Percentiles rank a stretch among this genome's conserved stretches.
Conservation (phyloP, 2,797 vertebrate genomes). For the Pseudomugil tenellus region DNA sequence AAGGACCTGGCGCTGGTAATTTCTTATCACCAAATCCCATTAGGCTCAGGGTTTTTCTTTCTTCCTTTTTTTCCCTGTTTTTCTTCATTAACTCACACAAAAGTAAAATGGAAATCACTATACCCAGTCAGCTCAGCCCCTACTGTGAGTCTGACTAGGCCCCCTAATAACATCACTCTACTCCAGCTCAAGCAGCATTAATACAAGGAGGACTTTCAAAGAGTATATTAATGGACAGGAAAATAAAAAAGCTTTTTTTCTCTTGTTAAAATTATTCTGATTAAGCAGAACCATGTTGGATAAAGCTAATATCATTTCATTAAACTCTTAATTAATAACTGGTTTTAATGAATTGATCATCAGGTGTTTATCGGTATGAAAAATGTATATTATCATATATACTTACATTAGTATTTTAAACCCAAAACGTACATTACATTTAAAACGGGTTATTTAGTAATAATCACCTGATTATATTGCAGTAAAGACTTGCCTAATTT, state of each 20-base stretch:
- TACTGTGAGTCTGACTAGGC: constrained; percentile 40
- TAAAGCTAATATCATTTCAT: constrained; percentile 15
- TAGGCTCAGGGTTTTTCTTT: constrained; percentile 78
- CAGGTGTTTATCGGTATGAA: neutral
- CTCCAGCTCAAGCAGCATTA: constrained; percentile 23
- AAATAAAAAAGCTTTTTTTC: constrained; percentile 22
- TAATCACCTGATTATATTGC: neutral
- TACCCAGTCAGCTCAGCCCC: constrained; percentile 57
- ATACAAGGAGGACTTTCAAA: constrained; percentile 26
- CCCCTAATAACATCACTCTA: constrained; percentile 45
- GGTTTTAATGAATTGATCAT: neutral
- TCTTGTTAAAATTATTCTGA: neutral
- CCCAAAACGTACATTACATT: neutral
- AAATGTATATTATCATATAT: neutral
- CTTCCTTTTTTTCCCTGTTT: constrained; percentile 19
- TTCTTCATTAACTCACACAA: constrained; percentile 77
- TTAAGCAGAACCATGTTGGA: constrained; percentile 1
- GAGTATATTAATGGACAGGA: constrained; percentile 31
- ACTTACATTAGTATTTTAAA: neutral
- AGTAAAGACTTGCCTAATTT: neutral
- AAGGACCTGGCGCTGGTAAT: constrained; percentile 86
- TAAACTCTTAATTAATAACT: constrained; percentile 23
- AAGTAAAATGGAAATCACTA: constrained; percentile 83
- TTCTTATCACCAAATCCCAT: constrained; percentile 87
- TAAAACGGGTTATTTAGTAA: neutral